phyloP scores from a whole-genome alignment of 2,113 vertebrate species.

The Stegostoma tigrinum region DNA sequence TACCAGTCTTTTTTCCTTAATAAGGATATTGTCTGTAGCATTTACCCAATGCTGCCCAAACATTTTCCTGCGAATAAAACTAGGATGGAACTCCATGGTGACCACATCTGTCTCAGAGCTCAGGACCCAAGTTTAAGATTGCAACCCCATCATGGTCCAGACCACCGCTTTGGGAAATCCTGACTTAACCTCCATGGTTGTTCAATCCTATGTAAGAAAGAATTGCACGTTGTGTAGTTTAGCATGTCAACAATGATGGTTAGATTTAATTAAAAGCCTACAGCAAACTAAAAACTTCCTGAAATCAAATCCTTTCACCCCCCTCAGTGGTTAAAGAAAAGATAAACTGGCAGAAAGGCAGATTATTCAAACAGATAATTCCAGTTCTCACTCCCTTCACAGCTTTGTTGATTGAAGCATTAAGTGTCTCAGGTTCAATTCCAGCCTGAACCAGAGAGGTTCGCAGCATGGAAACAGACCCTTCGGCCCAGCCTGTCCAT shows the following conservation, averaged over 20 bases:
- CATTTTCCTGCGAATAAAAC: too few relatives aligned
- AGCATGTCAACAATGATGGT: not conserved
- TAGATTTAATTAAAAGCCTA: not conserved
- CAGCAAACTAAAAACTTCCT: not conserved
- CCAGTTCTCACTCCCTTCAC: not conserved
- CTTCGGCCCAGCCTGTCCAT: too few relatives aligned
- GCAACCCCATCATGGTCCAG: too few relatives aligned
- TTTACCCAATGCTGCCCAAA: too few relatives aligned
- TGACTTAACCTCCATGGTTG: not conserved
- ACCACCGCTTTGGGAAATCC: too few relatives aligned
- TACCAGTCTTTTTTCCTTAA: not conserved
- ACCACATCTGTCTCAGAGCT: too few relatives aligned
- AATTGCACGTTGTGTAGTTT: not conserved
- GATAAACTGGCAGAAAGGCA: not conserved
- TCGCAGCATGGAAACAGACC: too few relatives aligned
- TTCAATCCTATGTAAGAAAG: not conserved
- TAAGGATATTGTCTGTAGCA: not conserved
- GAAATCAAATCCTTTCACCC: constrained; percentile 2
- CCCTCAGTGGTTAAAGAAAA: not conserved
- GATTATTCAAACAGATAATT: not conserved
- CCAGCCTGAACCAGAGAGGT: not conserved
- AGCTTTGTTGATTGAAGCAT: not conserved
- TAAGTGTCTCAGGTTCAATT: not conserved
- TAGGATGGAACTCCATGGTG: too few relatives aligned
- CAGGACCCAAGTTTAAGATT: too few relatives aligned